Evolutionary conservation across 2,113 vertebrate genomes (phyloP).

Genomic region (Ranitomeya imitator): DNA sequence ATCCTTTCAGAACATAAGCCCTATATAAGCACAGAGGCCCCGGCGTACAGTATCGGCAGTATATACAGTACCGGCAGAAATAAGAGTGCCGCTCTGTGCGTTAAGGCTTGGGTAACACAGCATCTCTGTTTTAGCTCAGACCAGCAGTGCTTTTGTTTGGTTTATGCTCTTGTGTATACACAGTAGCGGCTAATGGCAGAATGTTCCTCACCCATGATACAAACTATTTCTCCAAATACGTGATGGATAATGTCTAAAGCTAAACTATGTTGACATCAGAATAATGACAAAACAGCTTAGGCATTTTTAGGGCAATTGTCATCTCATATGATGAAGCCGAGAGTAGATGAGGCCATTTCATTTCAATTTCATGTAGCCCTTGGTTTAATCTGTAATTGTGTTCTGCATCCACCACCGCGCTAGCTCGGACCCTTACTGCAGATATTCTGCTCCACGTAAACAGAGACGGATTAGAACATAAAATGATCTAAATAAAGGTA

Average conservation of each 20-base stretch:
- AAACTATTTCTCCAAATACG: constrained; percentile 6
- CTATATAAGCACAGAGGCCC: constrained; percentile 35
- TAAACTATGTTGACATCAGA: constrained; percentile 18
- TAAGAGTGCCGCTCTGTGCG: constrained; percentile 32
- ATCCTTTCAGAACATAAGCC: constrained; percentile 52
- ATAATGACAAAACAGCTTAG: constrained; percentile 23
- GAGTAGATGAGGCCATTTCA: neutral
- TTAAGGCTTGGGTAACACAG: neutral
- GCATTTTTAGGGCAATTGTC: constrained; percentile 29
- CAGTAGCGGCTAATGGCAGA: constrained; percentile 15
- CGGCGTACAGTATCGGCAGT: constrained; percentile 19
- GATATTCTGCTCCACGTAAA: neutral
- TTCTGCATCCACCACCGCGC: neutral
- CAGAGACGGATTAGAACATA: too few relatives aligned
- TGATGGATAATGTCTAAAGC: constrained; percentile 21
- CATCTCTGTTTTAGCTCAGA: constrained; percentile 28
- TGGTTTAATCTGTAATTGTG: neutral
- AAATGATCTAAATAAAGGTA: neutral
- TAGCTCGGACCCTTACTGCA: neutral
- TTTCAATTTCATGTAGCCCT: constrained; percentile 18
- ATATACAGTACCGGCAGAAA: constrained; percentile 11
- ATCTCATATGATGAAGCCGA: neutral
- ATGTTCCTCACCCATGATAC: constrained; percentile 35
- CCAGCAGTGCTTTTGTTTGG: constrained; percentile 15
- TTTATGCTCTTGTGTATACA: constrained; percentile 23